Conservation (phyloP, 2,797 vertebrate genomes). For the Pseudochromis fuscus region DNA sequence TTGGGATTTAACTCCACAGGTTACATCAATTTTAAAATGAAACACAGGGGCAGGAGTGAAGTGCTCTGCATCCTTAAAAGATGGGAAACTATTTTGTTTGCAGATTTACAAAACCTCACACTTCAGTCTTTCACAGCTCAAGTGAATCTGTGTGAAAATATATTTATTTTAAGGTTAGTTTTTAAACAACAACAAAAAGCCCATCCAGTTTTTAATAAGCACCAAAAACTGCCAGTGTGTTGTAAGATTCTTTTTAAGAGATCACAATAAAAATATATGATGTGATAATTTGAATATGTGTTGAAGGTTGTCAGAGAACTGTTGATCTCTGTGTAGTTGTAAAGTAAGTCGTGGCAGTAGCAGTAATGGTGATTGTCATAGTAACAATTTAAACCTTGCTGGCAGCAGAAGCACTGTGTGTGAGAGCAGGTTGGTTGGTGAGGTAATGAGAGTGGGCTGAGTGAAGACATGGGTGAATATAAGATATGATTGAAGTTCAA, state of each 20-base stretch:
- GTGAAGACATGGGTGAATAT: slow-evolving; percentile 21
- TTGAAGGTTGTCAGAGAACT: slow-evolving; percentile 37
- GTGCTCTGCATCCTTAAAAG: background rate
- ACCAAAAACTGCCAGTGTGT: background rate
- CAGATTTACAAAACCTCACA: no score
- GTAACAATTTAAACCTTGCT: slow-evolving; percentile 53
- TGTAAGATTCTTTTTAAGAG: slow-evolving; percentile 1
- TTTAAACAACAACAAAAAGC: background rate
- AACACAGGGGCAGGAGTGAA: background rate
- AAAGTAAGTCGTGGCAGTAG: slow-evolving; percentile 45
- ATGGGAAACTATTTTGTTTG: background rate
- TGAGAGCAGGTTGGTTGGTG: slow-evolving; percentile 20
- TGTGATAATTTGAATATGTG: slow-evolving; percentile 20
- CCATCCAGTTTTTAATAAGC: background rate
- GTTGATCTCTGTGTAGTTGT: slow-evolving; percentile 32
- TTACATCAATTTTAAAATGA: no score
- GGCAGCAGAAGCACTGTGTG: slow-evolving; percentile 20
- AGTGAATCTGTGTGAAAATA: no score
- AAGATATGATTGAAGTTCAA: slow-evolving; percentile 26
- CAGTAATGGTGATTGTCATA: slow-evolving; percentile 38
- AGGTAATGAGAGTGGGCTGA: slow-evolving; percentile 23
- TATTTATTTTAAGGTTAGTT: no score
- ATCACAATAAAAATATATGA: slow-evolving; percentile 10
- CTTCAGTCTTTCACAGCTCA: no score
- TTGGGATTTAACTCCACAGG: no score